Percentiles rank a stretch among this genome's conserved stretches.
These are phyloP conservation scores for Hemicrepidius hirtus DNA, from an alignment of 2,888 invertebrate genomes.

Conservation along the genomic window DNA sequence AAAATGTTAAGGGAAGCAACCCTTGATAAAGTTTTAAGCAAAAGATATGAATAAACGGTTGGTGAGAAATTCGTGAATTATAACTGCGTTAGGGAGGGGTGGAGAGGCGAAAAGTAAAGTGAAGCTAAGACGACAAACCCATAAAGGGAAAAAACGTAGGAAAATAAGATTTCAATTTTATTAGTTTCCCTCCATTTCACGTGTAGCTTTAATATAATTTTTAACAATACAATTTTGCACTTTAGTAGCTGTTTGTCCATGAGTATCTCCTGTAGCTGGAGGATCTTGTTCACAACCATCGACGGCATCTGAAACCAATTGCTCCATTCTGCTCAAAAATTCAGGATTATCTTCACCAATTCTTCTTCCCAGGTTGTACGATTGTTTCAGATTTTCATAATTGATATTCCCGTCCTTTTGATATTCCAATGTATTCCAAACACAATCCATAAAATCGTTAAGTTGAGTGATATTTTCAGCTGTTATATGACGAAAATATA, in stretches of 20 bases:
- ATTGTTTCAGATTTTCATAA: neutral
- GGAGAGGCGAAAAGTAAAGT: too few species aligned
- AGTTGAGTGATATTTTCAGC: neutral
- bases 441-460: neutral
- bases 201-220: neutral
- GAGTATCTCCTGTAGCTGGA: neutral
- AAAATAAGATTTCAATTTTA: too few species aligned
- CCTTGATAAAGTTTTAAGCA: too few species aligned
- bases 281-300: neutral
- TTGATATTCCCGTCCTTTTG: neutral
- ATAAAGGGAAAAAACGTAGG: too few species aligned
- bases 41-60: too few species aligned
- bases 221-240: conserved; percentile 5
- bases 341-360: neutral
- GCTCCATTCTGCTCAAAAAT: neutral
- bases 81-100: too few species aligned
- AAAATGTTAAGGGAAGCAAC: too few species aligned
- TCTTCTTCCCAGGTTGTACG: neutral
- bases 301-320: neutral
- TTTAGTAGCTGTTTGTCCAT: neutral
- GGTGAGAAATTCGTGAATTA: too few species aligned
- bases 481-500: neutral
- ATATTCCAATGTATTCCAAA: neutral
- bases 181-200: too few species aligned
- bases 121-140: too few species aligned